These are phyloP conservation scores for cattle (Bos taurus) DNA, from an alignment of 2,113 vertebrate genomes.

Conservation along the genomic window DNA sequence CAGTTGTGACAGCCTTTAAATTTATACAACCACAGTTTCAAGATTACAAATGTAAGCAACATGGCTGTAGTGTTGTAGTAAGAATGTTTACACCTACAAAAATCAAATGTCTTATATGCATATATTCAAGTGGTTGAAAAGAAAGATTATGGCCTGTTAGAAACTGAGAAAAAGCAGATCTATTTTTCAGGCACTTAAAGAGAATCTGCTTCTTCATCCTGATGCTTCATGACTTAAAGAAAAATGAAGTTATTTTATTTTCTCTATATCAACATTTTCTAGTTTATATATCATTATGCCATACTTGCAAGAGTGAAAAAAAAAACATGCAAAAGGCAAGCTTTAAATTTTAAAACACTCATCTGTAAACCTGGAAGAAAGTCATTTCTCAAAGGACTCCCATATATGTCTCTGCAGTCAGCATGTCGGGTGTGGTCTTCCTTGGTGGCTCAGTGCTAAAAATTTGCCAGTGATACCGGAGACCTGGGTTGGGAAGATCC, in stretches of 20 bases:
- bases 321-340: not conserved
- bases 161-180: not conserved
- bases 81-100: not conserved
- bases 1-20: not conserved
- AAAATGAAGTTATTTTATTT: not conserved
- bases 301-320: not conserved
- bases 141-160: not conserved
- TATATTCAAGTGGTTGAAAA: not conserved
- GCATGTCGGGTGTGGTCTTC: not conserved
- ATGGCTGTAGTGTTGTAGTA: not conserved
- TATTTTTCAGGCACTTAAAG: not conserved
- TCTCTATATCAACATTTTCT: not conserved
- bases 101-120: not conserved
- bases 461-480: not conserved
- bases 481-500: not conserved
- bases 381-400: not conserved
- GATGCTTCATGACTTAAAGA: not conserved
- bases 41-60: not conserved
- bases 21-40: not conserved
- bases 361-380: not conserved
- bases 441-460: not conserved
- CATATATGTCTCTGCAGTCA: not conserved
- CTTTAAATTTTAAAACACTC: not conserved
- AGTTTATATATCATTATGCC: not conserved
- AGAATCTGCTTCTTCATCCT: not conserved